Base-by-base conservation (phyloP, 2,113 vertebrate genomes). In the Phrynosoma blainvillii region DNA sequence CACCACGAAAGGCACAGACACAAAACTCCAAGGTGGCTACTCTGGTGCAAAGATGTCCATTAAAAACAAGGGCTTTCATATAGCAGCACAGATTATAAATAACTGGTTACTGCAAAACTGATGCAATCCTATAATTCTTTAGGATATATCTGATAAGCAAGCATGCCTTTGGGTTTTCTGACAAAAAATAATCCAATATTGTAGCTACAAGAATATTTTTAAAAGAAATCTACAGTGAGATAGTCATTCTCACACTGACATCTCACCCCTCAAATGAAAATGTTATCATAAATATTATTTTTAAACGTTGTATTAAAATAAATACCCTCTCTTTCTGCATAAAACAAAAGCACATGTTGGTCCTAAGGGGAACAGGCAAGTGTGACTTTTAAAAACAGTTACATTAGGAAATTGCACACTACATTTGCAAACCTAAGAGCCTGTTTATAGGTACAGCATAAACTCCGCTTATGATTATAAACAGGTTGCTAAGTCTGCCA, bases 341-440 rank as follows among this genome's bases (percentile, higher is more conserved):
- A 85, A 87, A 90, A 23, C 8, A 79, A 20, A 47, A 89, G 62
- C 52, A 85, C 74, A 47, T 14, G 0, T 83, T 79, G 18, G 68
- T n/a, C 40, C 66, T 78, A 25, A 90, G 84, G 89, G 66, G 54
- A 87, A 87, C 27, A 56, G 68, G 54, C 68, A 75, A 70, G 16
- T 20, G 23, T 62, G 36, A 62, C 47, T 75, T 89, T 68, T 2
- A 82, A 70, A 74, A 66, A 65, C 21, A 79, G 47, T 54, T 85
- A 25, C 73, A 76, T 14, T 27, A 66, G 2, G 30, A n/a, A 30
- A 59, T 10, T 70, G 74, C 71, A 84, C 27, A 84, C 36, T 42
- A 16, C 14, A 62, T 62, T 16, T 62, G 59, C 59, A 62, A 62
- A 16, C 11, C 16, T 84, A 74, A 71, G 25, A 54, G 30, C 27